phyloP scores from a whole-genome alignment of 2,797 vertebrate species.

The Sphenodon punctatus region DNA sequence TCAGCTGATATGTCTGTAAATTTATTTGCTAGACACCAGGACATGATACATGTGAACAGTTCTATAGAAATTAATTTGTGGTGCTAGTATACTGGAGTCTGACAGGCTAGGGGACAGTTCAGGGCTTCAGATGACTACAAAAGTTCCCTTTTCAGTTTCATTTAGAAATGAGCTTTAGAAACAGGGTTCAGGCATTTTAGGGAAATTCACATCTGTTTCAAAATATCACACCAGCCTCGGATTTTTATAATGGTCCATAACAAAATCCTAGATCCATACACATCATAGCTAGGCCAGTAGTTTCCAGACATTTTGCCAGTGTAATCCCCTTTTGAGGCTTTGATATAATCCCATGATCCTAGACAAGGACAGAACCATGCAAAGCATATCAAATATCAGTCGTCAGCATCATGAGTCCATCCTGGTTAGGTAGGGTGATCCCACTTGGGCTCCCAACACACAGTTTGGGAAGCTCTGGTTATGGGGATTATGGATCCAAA shows the following conservation, averaged over 20 bases:
- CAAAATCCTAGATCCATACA: neutral
- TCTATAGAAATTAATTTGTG: neutral
- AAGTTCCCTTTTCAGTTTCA: neutral
- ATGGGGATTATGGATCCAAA: neutral
- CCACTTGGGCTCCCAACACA: no score
- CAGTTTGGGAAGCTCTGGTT: no score
- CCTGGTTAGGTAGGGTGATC: no score
- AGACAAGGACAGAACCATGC: no score
- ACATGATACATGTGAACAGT: constrained; percentile 1
- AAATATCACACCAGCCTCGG: neutral
- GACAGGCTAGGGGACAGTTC: neutral
- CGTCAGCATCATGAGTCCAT: no score
- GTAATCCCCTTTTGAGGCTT: no score
- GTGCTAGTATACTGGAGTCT: neutral
- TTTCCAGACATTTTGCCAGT: no score
- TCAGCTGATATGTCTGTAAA: neutral
- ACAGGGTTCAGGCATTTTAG: neutral
- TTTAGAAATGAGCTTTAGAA: constrained; percentile 15
- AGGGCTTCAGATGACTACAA: neutral
- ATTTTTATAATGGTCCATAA: neutral
- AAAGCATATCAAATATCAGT: no score
- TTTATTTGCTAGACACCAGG: constrained; percentile 6
- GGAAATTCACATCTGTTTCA: neutral
- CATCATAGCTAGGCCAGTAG: neutral
- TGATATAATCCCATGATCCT: no score